Base-by-base conservation (phyloP, 2,797 vertebrate species). In the Glyptemys insculpta region DNA sequence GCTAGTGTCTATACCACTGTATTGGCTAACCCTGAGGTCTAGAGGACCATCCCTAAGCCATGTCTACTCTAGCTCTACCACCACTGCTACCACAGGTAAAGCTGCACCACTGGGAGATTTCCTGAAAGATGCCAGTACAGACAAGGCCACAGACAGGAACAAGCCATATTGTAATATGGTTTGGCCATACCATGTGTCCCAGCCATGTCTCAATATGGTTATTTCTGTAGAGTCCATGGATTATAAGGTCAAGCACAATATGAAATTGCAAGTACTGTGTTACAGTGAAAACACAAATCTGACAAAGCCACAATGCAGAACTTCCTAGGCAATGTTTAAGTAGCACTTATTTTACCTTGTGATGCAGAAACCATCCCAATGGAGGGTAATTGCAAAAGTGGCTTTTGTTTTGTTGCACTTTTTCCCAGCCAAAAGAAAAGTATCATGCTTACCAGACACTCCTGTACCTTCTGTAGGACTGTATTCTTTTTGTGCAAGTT, bases 391-490 rank as follows among this genome's bases (percentile, higher is more conserved):
- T 68, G 85, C 41, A 72, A 56, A 47, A 23, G 11, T 72, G 68
- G 19, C n/a, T 72, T 41, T 2, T n/a, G 37, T 34, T 47, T 29
- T 81, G n/a, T 68, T 88, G 52, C 81, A 21, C n/a, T 14, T 81
- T 9, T 16, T 8, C 21, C 85, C 57, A 5, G 14, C 25, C 31
- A 65, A 23, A 37, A 82, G 94, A 31, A 31, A 86, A 52, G 25
- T 44, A 31, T 80, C 25, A 47, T 84, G 89, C 98, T 97, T 97
- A 99, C 98, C 98, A 99, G 83, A 88, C 98, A 99, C 53, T 98
- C 97, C 93, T 97, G 96, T 0, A 98, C 97, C 92, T 98, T 98
- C 65, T 94, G 88, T 80, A 99, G 91, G 52, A 98, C 92, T 44
- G 92, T 50, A 1, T 89, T 94, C 94, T 94, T 98, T 91, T 98